phyloP scores from a whole-genome alignment of 2,888 invertebrate genomes.

The Hypercompe scribonia region DNA sequence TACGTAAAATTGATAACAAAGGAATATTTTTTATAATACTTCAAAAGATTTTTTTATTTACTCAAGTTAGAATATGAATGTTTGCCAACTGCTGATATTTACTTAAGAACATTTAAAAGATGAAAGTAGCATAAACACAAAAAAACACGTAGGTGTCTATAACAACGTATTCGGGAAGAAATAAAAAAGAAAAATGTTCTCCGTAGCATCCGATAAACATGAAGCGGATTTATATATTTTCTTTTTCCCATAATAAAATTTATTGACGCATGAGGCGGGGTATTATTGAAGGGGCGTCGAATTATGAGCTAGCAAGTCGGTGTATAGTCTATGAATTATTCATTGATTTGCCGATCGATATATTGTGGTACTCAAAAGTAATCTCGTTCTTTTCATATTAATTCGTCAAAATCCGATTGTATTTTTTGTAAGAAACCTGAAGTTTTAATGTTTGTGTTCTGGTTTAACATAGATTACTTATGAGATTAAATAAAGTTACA shows the following conservation, averaged over 20 bases:
- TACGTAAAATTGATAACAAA: background rate
- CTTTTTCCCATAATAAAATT: conserved; percentile 41
- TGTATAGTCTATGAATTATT: conserved; percentile 57
- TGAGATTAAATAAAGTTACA: background rate
- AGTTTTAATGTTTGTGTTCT: conserved; percentile 3
- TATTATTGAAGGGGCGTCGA: conserved; percentile 55
- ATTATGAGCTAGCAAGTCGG: conserved; percentile 61
- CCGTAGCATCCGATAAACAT: conserved; percentile 27
- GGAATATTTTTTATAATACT: no score
- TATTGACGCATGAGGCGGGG: conserved; percentile 45
- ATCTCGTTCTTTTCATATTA: conserved; percentile 30
- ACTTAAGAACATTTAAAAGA: background rate
- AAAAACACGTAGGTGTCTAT: background rate
- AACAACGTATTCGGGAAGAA: conserved; percentile 17
- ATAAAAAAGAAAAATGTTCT: conserved; percentile 33
- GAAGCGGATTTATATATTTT: conserved; percentile 30
- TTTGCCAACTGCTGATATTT: background rate
- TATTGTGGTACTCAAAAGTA: conserved; percentile 28
- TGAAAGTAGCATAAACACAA: background rate
- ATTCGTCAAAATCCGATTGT: conserved; percentile 18
- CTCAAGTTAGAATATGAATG: background rate
- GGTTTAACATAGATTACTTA: conserved; percentile 1
- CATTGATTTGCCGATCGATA: conserved; percentile 51
- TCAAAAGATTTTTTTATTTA: background rate
- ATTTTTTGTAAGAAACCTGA: conserved; percentile 7